Evolutionary conservation across 2,113 vertebrate genomes (phyloP).

Genomic region (Albula glossodonta): DNA sequence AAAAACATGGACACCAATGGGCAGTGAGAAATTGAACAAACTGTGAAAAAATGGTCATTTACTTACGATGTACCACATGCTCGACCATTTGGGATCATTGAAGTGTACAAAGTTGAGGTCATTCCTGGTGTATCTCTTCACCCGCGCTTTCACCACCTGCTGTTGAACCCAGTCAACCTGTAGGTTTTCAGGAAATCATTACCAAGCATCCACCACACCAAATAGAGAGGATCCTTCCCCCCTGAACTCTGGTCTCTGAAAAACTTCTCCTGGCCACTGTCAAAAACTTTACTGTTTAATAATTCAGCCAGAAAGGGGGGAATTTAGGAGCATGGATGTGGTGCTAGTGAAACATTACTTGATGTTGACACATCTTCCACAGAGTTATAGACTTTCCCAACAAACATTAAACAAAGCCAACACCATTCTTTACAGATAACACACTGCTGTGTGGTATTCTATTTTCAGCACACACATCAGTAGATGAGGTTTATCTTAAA

Average conservation of each 20-base stretch:
- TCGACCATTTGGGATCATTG: conserved; percentile 89
- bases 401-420: neutral
- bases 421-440: neutral
- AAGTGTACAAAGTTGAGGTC: conserved; percentile 72
- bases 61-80: conserved; percentile 96
- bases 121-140: conserved; percentile 72
- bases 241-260: neutral
- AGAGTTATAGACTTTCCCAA: neutral
- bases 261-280: neutral
- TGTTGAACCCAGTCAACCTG: conserved; percentile 89
- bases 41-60: neutral
- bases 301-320: neutral
- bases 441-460: neutral
- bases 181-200: conserved; percentile 14
- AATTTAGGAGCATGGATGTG: neutral
- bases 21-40: neutral
- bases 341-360: neutral
- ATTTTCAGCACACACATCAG: neutral
- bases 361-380: neutral
- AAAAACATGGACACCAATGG: neutral
- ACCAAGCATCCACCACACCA: neutral
- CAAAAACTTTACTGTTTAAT: neutral
- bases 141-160: conserved; percentile 81
- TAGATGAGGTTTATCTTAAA: neutral
- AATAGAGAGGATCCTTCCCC: neutral